phyloP scores from a whole-genome alignment of 2,113 vertebrate species.

The Daphoenositta chrysoptera region DNA sequence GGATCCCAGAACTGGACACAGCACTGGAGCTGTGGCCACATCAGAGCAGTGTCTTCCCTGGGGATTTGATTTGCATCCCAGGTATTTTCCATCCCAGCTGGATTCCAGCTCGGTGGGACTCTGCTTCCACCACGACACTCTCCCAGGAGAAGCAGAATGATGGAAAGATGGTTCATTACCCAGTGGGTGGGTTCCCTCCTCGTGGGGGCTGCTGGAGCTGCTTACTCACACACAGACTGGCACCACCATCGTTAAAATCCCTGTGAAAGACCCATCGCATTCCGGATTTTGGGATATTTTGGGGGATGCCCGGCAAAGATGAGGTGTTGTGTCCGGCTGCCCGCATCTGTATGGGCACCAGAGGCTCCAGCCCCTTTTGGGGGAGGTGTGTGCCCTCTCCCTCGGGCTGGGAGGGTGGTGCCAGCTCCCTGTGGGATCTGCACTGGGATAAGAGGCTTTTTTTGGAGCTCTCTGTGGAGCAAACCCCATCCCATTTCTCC shows the following conservation, averaged over 20 bases:
- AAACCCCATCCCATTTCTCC: not conserved
- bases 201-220: not conserved
- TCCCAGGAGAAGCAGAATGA: not conserved
- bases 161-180: not conserved
- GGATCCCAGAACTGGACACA: not conserved
- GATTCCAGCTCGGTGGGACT: not conserved
- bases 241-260: not conserved
- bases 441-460: not conserved
- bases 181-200: not conserved
- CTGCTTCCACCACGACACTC: not conserved
- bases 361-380: not conserved
- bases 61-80: not conserved
- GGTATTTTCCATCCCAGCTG: not conserved
- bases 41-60: not conserved
- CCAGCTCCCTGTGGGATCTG: not conserved
- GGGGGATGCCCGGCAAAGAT: not conserved
- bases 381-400: not conserved
- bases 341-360: fast-evolving
- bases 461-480: not conserved
- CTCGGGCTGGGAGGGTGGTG: not conserved
- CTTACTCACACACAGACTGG: not conserved
- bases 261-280: fast-evolving
- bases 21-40: not conserved
- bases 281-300: not conserved
- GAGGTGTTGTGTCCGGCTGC: fast-evolving